Evolutionary conservation across 2,797 vertebrate genomes (phyloP), one percentile per base, ranked within the genome.

Genomic region (Anguilla anguilla): DNA sequence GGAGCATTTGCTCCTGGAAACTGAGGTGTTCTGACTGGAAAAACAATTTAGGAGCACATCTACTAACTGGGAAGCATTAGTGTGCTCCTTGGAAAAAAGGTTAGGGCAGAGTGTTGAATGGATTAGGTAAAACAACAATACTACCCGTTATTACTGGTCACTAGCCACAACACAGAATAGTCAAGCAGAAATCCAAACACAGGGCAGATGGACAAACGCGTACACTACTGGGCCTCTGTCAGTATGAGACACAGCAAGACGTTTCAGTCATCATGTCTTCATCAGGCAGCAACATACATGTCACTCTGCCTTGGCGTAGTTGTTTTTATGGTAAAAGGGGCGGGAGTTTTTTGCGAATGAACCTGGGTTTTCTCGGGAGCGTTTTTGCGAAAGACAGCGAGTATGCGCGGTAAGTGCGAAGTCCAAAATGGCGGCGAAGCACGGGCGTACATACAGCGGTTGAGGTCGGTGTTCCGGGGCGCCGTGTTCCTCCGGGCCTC

Each of bases 391-490:
- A 19, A 5, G 13, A 64, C 0, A 19, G 15, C 4, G 59, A 19
- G 59, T 2, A 64, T 19, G 59, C 10, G 19, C 22, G 22, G 9
- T 43, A 4, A 7, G 79, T 86, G 57, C 39, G 39, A 43, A 43
- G 39, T 39, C 39, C 39, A 39, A 39, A 39, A 43, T 43, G 39
- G 39, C 39, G 39, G 39, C 39, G 3, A 43, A 43, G 39, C 39
- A 43, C 39, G 39, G 39, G 39, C 39, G 39, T 67, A 92, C 96
- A 96, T 91, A 97, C 96, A 91, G 79, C 88, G 93, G 89, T 94
- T 96, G 77, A 93, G 95, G 85, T 94, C 89, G 53, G 95, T 94
- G 89, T 91, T 94, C 82, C 91, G 93, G 0, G 92, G 88, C 28
- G 92, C 84, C 11, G 86, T 28, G 86, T 91, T 95, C 88, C 95